These are phyloP conservation scores for Agrypnia vestita DNA, from an alignment of 1,140 invertebrate genomes.

Conservation along the genomic window DNA sequence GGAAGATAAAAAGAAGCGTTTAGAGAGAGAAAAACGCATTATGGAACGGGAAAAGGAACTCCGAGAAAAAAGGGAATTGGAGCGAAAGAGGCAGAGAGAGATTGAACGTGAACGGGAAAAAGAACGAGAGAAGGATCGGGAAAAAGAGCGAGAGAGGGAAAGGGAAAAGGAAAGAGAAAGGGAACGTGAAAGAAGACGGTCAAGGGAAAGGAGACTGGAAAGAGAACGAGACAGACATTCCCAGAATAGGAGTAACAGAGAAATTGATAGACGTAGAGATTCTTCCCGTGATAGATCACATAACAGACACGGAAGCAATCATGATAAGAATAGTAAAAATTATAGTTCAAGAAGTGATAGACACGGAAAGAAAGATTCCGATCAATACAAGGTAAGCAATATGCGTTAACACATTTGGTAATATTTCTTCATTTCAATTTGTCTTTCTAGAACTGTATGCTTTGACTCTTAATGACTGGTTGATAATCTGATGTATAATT, in stretches of 20 bases:
- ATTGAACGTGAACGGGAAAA: constrained; percentile 64
- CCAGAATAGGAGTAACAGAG: constrained; percentile 52
- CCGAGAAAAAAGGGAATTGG: constrained; percentile 61
- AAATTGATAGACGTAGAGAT: constrained; percentile 62
- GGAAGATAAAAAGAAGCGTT: constrained; percentile 65
- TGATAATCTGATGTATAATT: too few species aligned
- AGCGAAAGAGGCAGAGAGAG: constrained; percentile 63
- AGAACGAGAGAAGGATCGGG: constrained; percentile 63
- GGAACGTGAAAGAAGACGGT: constrained; percentile 56
- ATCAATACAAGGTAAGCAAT: constrained; percentile 64
- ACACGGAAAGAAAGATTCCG: constrained; percentile 62
- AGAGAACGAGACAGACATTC: constrained; percentile 61
- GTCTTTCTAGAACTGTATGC: too few species aligned
- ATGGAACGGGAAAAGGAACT: constrained; percentile 66
- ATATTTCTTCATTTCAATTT: too few species aligned
- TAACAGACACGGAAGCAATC: constrained; percentile 60
- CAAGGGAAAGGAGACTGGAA: constrained; percentile 63
- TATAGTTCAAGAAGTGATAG: constrained; percentile 53
- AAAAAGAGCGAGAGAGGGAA: constrained; percentile 58
- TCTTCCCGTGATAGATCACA: constrained; percentile 55
- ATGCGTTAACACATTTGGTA: background rate
- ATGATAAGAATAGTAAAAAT: constrained; percentile 65
- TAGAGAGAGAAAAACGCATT: constrained; percentile 61
- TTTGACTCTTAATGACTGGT: too few species aligned
- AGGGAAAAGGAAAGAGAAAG: constrained; percentile 63